Evolutionary conservation across 2,888 invertebrate species (phyloP).

Genomic region (Phoronis australis): DNA sequence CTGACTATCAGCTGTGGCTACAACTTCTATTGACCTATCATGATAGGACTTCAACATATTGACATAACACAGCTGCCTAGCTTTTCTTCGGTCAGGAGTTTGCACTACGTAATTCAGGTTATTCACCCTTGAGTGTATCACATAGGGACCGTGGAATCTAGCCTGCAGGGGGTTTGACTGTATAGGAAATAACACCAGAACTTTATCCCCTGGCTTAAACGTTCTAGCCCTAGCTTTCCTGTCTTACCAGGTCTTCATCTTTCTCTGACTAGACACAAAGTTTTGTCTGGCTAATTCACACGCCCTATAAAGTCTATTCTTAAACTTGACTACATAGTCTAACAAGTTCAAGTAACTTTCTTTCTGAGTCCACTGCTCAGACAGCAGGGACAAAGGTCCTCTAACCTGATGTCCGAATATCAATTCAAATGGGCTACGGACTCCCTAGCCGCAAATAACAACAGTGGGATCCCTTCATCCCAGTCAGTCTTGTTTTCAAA

Average conservation of each 20-base stretch:
- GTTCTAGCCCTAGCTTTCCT: neutral
- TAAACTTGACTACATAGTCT: neutral
- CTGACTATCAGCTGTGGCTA: too few relatives aligned
- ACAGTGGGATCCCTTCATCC: slow-evolving; percentile 12
- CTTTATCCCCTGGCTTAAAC: neutral
- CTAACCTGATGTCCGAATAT: slow-evolving; percentile 1
- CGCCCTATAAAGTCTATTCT: neutral
- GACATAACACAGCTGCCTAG: neutral
- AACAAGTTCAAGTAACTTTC: neutral
- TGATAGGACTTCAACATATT: neutral
- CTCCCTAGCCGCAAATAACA: slow-evolving; percentile 13
- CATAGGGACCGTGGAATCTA: neutral
- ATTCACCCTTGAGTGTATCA: neutral
- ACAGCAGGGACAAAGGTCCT: neutral
- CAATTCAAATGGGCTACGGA: slow-evolving; percentile 14
- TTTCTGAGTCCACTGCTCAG: neutral
- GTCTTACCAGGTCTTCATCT: neutral
- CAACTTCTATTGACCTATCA: too few relatives aligned
- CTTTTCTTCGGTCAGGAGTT: neutral
- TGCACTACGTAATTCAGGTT: neutral
- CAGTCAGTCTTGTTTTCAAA: slow-evolving; percentile 12
- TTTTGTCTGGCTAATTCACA: neutral
- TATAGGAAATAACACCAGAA: neutral
- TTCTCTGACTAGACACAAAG: neutral
- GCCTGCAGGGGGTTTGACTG: neutral